These are phyloP conservation scores for Caenorhabditis briggsae DNA, from an alignment of 1,140 invertebrate genomes.

Conservation along the genomic window DNA sequence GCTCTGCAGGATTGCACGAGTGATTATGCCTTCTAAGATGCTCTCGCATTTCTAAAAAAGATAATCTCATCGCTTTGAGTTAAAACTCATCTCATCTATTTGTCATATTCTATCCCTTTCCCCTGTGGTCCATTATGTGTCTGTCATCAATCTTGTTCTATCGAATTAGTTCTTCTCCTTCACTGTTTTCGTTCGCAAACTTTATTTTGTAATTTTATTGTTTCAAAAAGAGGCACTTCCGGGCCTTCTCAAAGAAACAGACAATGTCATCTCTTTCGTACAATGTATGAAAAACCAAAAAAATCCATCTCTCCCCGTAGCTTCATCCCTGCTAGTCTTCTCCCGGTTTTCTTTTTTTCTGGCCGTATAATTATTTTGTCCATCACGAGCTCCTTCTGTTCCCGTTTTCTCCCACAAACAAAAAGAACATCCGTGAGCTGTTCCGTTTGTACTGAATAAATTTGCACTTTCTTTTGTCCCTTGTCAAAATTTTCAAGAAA, in stretches of 20 bases:
- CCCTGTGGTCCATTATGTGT: background rate
- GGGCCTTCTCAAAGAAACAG: too few relatives aligned
- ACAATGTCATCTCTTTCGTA: background rate
- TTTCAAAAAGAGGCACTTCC: too few relatives aligned
- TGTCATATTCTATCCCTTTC: background rate
- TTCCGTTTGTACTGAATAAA: background rate
- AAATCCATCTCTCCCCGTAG: background rate
- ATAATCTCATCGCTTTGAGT: constrained; percentile 5
- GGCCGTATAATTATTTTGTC: too few relatives aligned
- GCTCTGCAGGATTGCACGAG: constrained; percentile 64
- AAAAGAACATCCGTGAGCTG: background rate
- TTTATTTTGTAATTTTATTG: too few relatives aligned
- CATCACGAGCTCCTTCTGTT: too few relatives aligned
- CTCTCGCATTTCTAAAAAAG: too few relatives aligned
- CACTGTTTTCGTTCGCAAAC: too few relatives aligned
- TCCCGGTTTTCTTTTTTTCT: background rate
- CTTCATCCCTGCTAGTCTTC: background rate
- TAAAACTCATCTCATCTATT: background rate
- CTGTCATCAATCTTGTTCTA: too few relatives aligned
- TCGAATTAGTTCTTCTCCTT: too few relatives aligned
- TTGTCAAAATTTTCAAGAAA: background rate
- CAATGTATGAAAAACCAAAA: constrained; percentile 1
- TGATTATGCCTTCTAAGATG: background rate
- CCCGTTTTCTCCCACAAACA: background rate
- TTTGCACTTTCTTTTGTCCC: background rate